These are phyloP conservation scores for Macquaria ambigua DNA, from an alignment of 2,113 vertebrate genomes.

Conservation along the genomic window DNA sequence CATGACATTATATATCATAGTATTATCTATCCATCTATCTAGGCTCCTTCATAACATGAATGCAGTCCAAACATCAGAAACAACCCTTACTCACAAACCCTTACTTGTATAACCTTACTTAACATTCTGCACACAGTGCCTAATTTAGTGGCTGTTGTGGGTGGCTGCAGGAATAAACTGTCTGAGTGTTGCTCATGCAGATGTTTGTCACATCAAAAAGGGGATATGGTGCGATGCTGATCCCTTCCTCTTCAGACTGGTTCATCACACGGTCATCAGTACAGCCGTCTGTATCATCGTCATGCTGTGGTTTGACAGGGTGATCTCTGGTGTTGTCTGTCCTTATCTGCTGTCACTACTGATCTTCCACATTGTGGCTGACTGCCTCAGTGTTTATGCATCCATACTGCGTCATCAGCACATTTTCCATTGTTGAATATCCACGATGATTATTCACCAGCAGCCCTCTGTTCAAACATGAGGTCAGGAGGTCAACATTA, in stretches of 20 bases:
- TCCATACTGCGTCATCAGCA: slow-evolving; percentile 11
- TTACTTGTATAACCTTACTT: neutral
- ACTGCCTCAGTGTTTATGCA: slow-evolving; percentile 1
- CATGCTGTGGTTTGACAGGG: slow-evolving; percentile 7
- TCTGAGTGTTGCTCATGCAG: slow-evolving; percentile 5
- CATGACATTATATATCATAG: no score
- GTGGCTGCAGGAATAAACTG: neutral
- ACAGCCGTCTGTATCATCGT: neutral
- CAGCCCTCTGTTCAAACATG: neutral
- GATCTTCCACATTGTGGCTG: slow-evolving; percentile 9
- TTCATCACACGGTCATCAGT: neutral
- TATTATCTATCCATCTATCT: no score
- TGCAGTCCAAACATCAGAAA: neutral
- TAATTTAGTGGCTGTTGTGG: neutral
- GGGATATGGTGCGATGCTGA: neutral
- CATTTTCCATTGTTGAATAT: slow-evolving; percentile 22
- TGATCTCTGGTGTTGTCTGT: neutral
- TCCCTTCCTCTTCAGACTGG: neutral
- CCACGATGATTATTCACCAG: slow-evolving; percentile 2
- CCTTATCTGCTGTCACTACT: slow-evolving; percentile 26
- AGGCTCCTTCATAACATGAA: neutral
- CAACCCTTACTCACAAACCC: neutral
- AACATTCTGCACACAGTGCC: neutral
- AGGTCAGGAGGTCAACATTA: neutral
- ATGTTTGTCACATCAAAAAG: slow-evolving; percentile 13